Evolutionary conservation across 2,113 vertebrate species (phyloP).

Genomic region (Embiotoca jacksoni): DNA sequence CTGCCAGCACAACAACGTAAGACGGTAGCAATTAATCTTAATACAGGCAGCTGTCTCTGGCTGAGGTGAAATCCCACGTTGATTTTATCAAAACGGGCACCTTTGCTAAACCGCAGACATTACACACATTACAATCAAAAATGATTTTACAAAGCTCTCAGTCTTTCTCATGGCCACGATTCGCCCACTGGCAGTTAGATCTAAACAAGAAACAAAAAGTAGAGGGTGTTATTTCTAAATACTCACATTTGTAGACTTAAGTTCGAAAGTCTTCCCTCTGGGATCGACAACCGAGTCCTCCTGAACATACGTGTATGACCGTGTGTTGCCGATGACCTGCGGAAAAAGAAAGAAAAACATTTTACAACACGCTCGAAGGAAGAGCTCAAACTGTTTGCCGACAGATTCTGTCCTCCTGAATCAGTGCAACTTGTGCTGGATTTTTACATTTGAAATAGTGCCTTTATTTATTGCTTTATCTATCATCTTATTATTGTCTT

Average conservation of each 20-base stretch:
- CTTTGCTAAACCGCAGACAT: neutral
- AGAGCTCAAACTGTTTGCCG: neutral
- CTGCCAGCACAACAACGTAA: neutral
- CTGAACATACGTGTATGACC: conserved; percentile 92
- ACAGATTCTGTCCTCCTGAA: neutral
- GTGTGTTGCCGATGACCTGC: conserved; percentile 91
- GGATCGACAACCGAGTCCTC: conserved; percentile 97
- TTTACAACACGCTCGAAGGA: conserved; percentile 13
- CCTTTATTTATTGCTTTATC: neutral
- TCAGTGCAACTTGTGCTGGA: neutral
- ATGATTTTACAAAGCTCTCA: too few species aligned
- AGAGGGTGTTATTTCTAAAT: accelerated
- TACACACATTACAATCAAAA: too few species aligned
- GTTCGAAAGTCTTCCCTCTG: conserved; percentile 89
- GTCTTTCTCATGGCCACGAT: neutral
- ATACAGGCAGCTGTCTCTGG: accelerated
- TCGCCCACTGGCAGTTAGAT: neutral
- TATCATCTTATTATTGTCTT: neutral
- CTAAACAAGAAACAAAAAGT: neutral
- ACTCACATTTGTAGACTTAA: conserved; percentile 96
- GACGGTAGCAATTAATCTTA: neutral
- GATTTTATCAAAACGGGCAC: neutral
- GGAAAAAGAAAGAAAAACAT: neutral
- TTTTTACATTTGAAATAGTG: neutral
- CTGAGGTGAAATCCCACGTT: neutral